These are phyloP conservation scores for Archips crataeganus DNA, from an alignment of 2,888 invertebrate genomes.

Conservation along the genomic window DNA sequence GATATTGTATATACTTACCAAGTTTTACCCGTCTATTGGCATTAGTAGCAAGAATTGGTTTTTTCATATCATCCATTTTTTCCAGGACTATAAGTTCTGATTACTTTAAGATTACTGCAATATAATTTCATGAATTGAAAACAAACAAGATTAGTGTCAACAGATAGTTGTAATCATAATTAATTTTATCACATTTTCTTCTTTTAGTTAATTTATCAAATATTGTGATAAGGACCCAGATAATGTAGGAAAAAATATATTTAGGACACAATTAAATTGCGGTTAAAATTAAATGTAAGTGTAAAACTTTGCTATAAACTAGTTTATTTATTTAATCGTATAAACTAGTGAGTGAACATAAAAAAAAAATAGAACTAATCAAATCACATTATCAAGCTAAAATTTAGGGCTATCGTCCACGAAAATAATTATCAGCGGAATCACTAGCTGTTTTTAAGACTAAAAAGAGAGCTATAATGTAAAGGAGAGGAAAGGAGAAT, in stretches of 20 bases:
- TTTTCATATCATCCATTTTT: constrained; percentile 35
- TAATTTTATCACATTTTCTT: too few relatives aligned
- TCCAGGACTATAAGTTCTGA: not conserved
- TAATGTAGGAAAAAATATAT: not conserved
- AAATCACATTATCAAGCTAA: too few relatives aligned
- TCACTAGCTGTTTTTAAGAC: not conserved
- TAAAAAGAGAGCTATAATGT: not conserved
- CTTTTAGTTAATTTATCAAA: too few relatives aligned
- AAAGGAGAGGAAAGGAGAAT: not conserved
- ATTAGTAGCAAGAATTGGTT: constrained; percentile 18
- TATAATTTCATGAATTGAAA: not conserved
- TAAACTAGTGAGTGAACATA: too few relatives aligned
- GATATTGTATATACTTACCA: constrained; percentile 22
- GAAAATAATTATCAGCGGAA: not conserved
- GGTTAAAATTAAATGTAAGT: too few relatives aligned
- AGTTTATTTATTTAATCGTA: too few relatives aligned
- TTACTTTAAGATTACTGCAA: constrained; percentile 9
- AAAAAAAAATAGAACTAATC: too few relatives aligned
- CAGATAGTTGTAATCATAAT: not conserved
- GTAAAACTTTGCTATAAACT: too few relatives aligned
- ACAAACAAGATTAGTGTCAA: not conserved
- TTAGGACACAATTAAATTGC: too few relatives aligned
- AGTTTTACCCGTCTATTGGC: constrained; percentile 14
- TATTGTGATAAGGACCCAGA: too few relatives aligned
- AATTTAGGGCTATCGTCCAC: not conserved